Percentiles rank a stretch among this genome's conserved stretches.
phyloP scores from a whole-genome alignment of 1,140 invertebrate genomes.

The Orius laevigatus region DNA sequence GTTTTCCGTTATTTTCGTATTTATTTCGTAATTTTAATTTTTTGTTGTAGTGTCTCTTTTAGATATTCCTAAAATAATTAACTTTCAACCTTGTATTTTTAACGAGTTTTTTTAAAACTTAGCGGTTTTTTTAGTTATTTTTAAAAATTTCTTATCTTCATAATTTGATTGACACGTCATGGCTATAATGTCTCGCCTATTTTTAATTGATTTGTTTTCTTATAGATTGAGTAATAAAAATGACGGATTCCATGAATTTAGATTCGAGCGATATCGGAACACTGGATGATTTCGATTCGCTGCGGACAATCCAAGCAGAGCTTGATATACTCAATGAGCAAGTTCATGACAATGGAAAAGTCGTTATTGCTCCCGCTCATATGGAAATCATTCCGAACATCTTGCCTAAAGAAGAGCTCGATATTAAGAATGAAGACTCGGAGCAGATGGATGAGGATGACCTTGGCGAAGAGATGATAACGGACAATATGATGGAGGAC shows the following conservation, averaged over 20 bases:
- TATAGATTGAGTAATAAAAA: background rate
- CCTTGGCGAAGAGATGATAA: slow-evolving; percentile 7
- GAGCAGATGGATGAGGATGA: slow-evolving; percentile 13
- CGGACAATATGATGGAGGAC: slow-evolving; percentile 2
- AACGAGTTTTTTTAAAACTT: too few species aligned
- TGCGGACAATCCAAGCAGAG: slow-evolving; percentile 10
- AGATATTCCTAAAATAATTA: background rate
- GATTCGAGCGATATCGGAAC: slow-evolving; percentile 14
- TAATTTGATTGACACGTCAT: too few species aligned
- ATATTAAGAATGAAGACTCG: slow-evolving; percentile 9
- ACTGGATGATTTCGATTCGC: slow-evolving; percentile 12
- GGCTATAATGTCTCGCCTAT: background rate
- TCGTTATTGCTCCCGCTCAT: background rate
- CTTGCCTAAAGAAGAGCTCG: background rate
- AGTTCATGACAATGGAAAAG: slow-evolving; percentile 1
- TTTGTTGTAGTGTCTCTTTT: too few species aligned
- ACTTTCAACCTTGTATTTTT: too few species aligned
- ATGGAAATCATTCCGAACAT: slow-evolving; percentile 10
- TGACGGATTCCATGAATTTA: slow-evolving; percentile 16
- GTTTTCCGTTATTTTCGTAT: too few species aligned
- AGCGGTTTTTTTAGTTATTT: too few species aligned
- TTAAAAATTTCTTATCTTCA: too few species aligned
- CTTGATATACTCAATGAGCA: background rate
- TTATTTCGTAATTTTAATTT: too few species aligned
- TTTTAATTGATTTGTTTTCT: background rate